Evolutionary conservation across 2,113 vertebrate species (phyloP), one percentile per base, ranked within the genome.

Genomic region (Xyliphius kryptos): DNA sequence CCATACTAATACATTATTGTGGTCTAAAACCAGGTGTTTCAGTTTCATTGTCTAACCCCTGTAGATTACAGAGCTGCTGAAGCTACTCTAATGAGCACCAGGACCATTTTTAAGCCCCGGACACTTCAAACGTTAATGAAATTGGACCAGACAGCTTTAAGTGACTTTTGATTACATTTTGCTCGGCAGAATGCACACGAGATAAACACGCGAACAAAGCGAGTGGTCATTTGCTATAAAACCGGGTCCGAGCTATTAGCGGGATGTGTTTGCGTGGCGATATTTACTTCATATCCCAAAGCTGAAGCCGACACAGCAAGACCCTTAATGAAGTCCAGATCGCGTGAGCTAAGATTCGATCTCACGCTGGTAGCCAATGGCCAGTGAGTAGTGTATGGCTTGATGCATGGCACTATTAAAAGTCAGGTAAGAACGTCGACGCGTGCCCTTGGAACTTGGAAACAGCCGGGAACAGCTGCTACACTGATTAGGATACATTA

Each of bases 181-280:
- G n/a, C n/a, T n/a, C n/a, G n/a, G n/a, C n/a, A n/a, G n/a, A n/a
- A n/a, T n/a, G n/a, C n/a, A n/a, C n/a, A n/a, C n/a, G n/a, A n/a
- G 16, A 36, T 56, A 47, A 64, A 64, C 51, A 53, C 26, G 38
- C 12, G 20, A 50, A 53, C 21, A 37, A 43, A 38, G 37, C 3
- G 22, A 62, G 13, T 11, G 14, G 43, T 22, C 13, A 38, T 37
- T 6, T 20, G 22, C 17, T 32, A 41, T 14, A 15, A 53, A 26
- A 13, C 49, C 4, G 7, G 43, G 14, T 26, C 20, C n/a, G 3
- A 9, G 14, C 36, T 43, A n/a, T 15, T 53, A 17, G 16, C 20
- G 14, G 12, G 5, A 10, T 10, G 21, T 12, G 32, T 52, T 53
- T 36, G 22, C 22, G 16, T 6, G 8, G n/a, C 13, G 1, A 32